Conservation (phyloP, 2,113 vertebrate genomes). For the Thalassoma bifasciatum region DNA sequence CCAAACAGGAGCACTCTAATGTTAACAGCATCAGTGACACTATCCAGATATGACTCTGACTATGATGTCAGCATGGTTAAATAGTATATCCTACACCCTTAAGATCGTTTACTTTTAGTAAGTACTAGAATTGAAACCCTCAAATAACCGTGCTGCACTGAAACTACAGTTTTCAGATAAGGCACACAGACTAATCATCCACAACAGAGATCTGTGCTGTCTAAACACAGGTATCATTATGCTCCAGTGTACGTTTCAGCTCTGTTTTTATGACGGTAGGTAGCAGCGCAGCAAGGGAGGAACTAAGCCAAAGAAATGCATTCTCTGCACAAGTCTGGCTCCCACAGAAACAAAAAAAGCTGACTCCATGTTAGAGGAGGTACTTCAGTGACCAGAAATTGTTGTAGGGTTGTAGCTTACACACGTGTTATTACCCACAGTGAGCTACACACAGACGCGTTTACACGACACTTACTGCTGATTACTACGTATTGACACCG, state of each 20-base stretch:
- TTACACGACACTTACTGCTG: not conserved
- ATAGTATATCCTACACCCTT: slow-evolving; percentile 36
- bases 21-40: slow-evolving; percentile 19
- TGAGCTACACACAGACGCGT: not conserved
- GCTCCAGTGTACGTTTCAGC: not conserved
- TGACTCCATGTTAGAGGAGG: too few species aligned
- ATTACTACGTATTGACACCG: not conserved
- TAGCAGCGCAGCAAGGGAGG: not conserved
- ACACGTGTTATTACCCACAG: not conserved
- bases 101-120: slow-evolving; percentile 25
- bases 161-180: slow-evolving; percentile 15
- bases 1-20: slow-evolving; percentile 1
- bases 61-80: slow-evolving; percentile 51
- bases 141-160: slow-evolving; percentile 41
- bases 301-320: slow-evolving; percentile 3
- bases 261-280: slow-evolving; percentile 6
- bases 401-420: not conserved
- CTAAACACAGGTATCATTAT: slow-evolving; percentile 39
- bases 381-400: not conserved
- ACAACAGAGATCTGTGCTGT: slow-evolving; percentile 26
- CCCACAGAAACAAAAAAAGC: not conserved
- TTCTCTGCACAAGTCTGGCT: not conserved
- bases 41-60: slow-evolving; percentile 40
- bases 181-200: slow-evolving; percentile 17
- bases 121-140: slow-evolving; percentile 37